Conservation (phyloP, 35 echinoderm and acorn worm species). For the Chiridota heheva region DNA sequence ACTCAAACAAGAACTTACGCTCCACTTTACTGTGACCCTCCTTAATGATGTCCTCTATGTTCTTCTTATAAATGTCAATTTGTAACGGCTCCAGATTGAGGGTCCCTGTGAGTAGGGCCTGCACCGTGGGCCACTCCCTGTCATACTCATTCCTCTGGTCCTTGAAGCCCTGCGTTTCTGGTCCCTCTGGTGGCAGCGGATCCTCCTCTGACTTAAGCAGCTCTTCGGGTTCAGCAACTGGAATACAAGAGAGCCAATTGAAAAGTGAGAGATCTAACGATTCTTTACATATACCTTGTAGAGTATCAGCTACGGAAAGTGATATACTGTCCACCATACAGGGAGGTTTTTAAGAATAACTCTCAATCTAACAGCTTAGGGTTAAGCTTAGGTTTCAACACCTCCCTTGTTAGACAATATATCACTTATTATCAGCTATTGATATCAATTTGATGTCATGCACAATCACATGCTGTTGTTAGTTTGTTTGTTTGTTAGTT, state of each 20-base stretch:
- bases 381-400: too few relatives aligned
- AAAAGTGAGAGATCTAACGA: background rate
- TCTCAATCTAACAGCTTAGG: too few relatives aligned
- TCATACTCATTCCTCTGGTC: slow-evolving; percentile 83
- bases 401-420: too few relatives aligned
- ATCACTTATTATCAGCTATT: too few relatives aligned
- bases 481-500: too few relatives aligned
- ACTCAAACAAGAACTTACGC: slow-evolving; percentile 80
- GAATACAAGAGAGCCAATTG: background rate
- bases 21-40: slow-evolving; percentile 67
- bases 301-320: background rate
- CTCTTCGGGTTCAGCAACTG: slow-evolving; percentile 27
- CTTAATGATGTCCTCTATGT: slow-evolving; percentile 62
- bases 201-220: slow-evolving; percentile 41
- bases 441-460: too few relatives aligned
- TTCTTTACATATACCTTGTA: background rate
- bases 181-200: slow-evolving; percentile 86
- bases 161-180: slow-evolving; percentile 85
- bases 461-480: too few relatives aligned
- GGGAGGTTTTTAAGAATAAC: too few relatives aligned
- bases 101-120: slow-evolving; percentile 76
- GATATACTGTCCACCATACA: too few relatives aligned
- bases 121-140: slow-evolving; percentile 86
- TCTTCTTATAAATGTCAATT: slow-evolving; percentile 64
- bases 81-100: slow-evolving; percentile 74